A percentile compares a stretch with the other conserved stretches of the same genome.
Evolutionary conservation across 2,797 vertebrate genomes (phyloP).

Genomic region (Okamejei kenojei): DNA sequence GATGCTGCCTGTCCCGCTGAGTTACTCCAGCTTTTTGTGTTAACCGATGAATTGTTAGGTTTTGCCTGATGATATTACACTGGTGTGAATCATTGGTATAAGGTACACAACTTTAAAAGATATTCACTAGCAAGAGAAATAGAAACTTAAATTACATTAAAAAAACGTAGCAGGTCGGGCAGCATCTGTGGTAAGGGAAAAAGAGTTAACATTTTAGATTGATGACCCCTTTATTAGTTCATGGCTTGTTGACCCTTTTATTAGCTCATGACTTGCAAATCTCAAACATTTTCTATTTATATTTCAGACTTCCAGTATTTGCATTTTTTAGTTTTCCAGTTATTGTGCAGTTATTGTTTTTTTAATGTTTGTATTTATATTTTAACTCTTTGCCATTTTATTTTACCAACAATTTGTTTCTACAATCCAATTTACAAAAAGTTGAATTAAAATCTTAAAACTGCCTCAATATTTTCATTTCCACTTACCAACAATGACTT

Average conservation of each 20-base stretch:
- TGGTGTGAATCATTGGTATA: not conserved
- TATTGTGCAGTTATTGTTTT: not conserved
- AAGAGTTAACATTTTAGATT: too few species aligned
- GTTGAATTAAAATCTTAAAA: not conserved
- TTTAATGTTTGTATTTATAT: not conserved
- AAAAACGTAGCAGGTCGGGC: too few species aligned
- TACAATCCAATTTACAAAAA: not conserved
- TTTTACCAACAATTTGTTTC: not conserved
- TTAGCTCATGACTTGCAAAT: too few species aligned
- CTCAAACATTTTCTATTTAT: too few species aligned
- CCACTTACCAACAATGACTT: constrained; percentile 88
- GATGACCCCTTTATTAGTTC: too few species aligned
- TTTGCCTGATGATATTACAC: not conserved
- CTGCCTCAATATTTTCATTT: not conserved
- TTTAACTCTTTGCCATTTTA: not conserved
- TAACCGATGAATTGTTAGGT: not conserved
- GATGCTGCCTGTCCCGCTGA: too few species aligned
- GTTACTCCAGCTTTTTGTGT: too few species aligned
- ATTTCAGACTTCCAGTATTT: too few species aligned
- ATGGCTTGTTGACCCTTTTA: too few species aligned
- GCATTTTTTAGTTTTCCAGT: too few species aligned
- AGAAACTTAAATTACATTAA: too few species aligned
- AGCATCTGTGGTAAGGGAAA: too few species aligned
- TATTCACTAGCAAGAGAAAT: not conserved
- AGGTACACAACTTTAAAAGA: not conserved